phyloP scores from a whole-genome alignment of 2,797 vertebrate genomes.

The Limosa lapponica region DNA sequence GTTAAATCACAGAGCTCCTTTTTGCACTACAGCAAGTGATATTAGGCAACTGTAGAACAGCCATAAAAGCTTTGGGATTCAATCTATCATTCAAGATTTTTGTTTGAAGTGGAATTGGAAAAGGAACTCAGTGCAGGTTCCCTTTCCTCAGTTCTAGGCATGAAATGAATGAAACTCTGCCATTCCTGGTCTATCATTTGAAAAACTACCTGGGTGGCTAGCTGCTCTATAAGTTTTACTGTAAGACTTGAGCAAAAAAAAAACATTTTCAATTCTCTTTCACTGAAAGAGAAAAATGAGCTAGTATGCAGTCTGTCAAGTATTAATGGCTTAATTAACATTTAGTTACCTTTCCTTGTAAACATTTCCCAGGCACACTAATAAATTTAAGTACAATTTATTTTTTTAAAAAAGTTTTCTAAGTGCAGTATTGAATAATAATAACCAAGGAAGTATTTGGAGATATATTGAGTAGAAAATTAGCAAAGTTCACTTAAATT shows the following conservation, averaged over 20 bases:
- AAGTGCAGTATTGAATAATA: neutral
- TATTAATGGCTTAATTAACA: conserved; percentile 36
- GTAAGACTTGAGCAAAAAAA: neutral
- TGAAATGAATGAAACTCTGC: neutral
- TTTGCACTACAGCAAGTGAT: neutral
- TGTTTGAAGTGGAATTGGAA: neutral
- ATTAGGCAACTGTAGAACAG: neutral
- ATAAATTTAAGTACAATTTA: neutral
- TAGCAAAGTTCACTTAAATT: neutral
- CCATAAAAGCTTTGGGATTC: conserved; percentile 1
- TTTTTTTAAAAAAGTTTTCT: neutral
- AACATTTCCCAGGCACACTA: neutral
- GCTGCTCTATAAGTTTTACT: neutral
- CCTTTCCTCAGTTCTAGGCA: neutral
- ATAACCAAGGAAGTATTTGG: fast-evolving
- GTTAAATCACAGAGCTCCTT: neutral
- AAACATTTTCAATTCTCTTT: neutral
- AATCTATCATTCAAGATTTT: neutral
- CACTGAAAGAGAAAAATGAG: neutral
- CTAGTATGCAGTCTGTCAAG: neutral
- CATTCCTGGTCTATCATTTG: neutral
- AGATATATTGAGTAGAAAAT: neutral
- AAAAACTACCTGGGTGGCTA: neutral
- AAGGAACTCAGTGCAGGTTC: neutral
- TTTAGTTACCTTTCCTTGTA: neutral